A percentile compares a stretch with the other conserved stretches of the same genome.
Evolutionary conservation across 2,113 vertebrate genomes (phyloP).

Genomic region (Camelus bactrianus): DNA sequence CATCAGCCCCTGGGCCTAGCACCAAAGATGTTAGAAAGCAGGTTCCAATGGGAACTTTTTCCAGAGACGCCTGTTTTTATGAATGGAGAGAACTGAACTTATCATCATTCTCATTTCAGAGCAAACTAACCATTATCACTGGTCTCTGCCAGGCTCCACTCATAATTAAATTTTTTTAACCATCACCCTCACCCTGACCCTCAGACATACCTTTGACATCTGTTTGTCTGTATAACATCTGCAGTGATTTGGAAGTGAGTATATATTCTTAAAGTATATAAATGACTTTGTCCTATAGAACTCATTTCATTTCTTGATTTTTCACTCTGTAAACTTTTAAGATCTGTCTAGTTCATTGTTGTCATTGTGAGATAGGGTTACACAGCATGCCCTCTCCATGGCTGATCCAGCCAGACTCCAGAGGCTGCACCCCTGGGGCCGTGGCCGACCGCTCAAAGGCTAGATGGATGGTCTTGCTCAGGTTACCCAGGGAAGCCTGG

Average conservation of each 20-base stretch:
- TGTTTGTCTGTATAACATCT: neutral
- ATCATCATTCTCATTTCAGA: neutral
- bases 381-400: rapidly evolving
- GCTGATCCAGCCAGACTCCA: neutral
- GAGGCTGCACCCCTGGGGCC: no score
- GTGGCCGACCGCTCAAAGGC: neutral
- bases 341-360: neutral
- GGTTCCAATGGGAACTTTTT: neutral
- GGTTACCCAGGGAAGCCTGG: neutral
- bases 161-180: neutral
- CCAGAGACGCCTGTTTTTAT: neutral
- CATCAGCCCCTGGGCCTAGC: neutral
- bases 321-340: neutral
- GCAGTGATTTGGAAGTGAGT: neutral
- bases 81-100: neutral
- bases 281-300: neutral
- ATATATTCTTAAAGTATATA: neutral
- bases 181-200: neutral
- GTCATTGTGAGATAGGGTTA: neutral
- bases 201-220: neutral
- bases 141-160: neutral
- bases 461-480: neutral
- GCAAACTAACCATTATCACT: neutral
- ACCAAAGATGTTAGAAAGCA: neutral
- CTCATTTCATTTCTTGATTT: slow-evolving; percentile 20